Evolutionary conservation across 2,797 vertebrate genomes (phyloP).

Genomic region (Pseudochirops cupreus): DNA sequence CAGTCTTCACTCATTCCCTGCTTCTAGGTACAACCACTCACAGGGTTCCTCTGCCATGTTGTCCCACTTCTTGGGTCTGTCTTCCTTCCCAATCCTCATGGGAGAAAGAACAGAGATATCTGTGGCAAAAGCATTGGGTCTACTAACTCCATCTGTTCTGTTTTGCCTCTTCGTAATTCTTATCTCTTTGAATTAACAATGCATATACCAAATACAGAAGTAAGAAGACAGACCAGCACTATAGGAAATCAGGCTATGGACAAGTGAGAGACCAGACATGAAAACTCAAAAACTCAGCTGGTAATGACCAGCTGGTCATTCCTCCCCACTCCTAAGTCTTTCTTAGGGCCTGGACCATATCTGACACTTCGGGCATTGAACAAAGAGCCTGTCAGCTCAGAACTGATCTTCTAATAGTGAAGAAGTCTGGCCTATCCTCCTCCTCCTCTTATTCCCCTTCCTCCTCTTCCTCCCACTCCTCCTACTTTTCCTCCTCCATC

Average conservation of each 20-base stretch:
- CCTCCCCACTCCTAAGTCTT: neutral
- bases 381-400: slow-evolving; percentile 39
- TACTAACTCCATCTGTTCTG: neutral
- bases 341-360: slow-evolving; percentile 18
- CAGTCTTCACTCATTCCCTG: neutral
- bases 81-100: neutral
- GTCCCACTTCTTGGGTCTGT: neutral
- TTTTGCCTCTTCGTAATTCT: neutral
- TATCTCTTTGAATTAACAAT: neutral
- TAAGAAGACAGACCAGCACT: neutral
- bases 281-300: slow-evolving; percentile 66
- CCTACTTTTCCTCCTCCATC: no score
- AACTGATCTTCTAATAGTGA: slow-evolving; percentile 64
- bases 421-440: slow-evolving; percentile 29
- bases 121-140: neutral
- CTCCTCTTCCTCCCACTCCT: neutral
- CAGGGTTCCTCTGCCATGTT: neutral
- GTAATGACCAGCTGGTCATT: neutral
- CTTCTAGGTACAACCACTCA: neutral
- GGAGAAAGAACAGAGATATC: neutral
- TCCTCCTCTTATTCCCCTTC: neutral
- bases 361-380: slow-evolving; percentile 60
- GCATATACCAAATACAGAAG: neutral
- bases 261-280: slow-evolving; percentile 31
- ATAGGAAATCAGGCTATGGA: neutral